These are phyloP conservation scores for Pao palembangensis DNA, from an alignment of 2,113 vertebrate genomes.

Conservation along the genomic window DNA sequence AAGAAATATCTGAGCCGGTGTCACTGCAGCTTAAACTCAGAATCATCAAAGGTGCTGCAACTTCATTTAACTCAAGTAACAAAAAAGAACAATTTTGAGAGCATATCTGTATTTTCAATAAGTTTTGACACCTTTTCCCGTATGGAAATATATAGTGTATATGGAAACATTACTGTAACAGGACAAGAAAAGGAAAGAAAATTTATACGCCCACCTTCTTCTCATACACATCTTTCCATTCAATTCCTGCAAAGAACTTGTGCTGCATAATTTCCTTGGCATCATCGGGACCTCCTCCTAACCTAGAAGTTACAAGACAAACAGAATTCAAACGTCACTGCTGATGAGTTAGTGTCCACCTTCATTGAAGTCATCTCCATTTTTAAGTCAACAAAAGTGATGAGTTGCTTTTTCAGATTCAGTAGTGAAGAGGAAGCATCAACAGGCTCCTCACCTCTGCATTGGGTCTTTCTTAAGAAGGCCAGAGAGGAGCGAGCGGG, in stretches of 20 bases:
- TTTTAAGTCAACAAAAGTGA: neutral
- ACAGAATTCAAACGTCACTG: neutral
- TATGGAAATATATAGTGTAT: too few species aligned
- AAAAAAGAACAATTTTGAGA: too few species aligned
- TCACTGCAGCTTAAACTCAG: neutral
- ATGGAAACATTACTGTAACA: neutral
- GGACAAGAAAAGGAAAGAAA: neutral
- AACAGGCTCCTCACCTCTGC: constrained; percentile 72
- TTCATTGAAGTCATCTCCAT: neutral
- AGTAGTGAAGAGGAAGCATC: too few species aligned
- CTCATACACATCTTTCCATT: constrained; percentile 95
- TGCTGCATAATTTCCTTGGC: constrained; percentile 99
- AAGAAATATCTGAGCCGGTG: neutral
- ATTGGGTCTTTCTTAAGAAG: constrained; percentile 92
- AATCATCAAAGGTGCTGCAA: neutral
- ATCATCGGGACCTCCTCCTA: constrained; percentile 90
- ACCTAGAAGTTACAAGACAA: constrained; percentile 71
- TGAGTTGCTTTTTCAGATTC: neutral
- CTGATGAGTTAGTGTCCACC: neutral
- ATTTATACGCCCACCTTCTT: constrained; percentile 82
- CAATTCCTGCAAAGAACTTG: constrained; percentile 91
- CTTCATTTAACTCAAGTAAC: neutral
- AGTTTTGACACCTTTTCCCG: too few species aligned
- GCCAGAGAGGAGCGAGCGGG: constrained; percentile 82
- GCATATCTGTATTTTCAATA: too few species aligned